Conservation (phyloP, 2,797 vertebrate species). For the Ataeniobius toweri region DNA sequence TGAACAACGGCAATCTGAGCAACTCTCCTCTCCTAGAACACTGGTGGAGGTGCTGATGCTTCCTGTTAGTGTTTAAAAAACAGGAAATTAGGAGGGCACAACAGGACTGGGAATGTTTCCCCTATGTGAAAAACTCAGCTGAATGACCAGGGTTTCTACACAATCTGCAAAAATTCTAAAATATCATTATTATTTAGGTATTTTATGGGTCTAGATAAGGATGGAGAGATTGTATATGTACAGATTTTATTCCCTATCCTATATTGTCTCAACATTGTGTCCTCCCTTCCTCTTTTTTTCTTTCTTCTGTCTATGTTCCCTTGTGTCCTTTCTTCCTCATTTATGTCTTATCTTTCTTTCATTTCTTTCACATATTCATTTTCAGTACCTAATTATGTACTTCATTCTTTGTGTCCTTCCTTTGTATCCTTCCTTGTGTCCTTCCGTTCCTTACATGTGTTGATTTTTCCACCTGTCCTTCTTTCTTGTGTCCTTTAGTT, state of each 20-base stretch:
- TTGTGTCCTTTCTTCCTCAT: not conserved
- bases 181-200: not conserved
- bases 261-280: not conserved
- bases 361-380: not conserved
- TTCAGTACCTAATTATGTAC: not conserved
- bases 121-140: slow-evolving; percentile 11
- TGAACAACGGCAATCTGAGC: slow-evolving; percentile 57
- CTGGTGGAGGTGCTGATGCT: slow-evolving; percentile 5
- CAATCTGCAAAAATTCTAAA: not conserved
- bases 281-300: not conserved
- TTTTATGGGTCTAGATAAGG: not conserved
- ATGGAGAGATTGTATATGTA: not conserved
- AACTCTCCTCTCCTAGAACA: slow-evolving; percentile 29
- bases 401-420: not conserved
- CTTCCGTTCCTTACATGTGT: not conserved
- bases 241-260: not conserved
- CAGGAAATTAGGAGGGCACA: slow-evolving; percentile 1
- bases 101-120: not conserved
- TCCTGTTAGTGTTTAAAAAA: slow-evolving; percentile 2
- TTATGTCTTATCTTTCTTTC: not conserved
- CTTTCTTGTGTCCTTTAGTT: not conserved
- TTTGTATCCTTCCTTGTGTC: not conserved
- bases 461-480: not conserved
- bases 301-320: not conserved
- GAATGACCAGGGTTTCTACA: slow-evolving; percentile 14